Conservation (phyloP, 64 coral and sea anemone genomes). For the Acropora yongei region DNA sequence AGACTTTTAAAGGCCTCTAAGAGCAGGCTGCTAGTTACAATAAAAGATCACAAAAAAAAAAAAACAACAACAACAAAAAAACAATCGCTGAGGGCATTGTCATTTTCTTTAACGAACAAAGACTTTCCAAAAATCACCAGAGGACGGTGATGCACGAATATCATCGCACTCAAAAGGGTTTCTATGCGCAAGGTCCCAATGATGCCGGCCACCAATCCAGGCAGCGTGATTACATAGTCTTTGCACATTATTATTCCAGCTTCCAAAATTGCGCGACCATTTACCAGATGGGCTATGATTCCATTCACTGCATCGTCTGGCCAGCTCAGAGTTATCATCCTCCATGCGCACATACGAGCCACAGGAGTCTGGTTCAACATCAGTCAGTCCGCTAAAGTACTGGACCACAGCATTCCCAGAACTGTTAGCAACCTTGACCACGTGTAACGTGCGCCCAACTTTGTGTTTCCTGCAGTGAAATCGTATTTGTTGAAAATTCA, state of each 20-base stretch:
- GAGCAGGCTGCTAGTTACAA: background rate
- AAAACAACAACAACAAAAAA: too few relatives aligned
- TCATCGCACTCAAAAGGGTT: too few relatives aligned
- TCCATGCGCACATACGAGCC: background rate
- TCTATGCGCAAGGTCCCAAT: too few relatives aligned
- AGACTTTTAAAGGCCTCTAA: background rate
- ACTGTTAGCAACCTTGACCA: background rate
- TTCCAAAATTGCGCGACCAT: too few relatives aligned
- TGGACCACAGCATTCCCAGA: constrained; percentile 5
- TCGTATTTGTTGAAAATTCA: too few relatives aligned
- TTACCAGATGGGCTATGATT: background rate
- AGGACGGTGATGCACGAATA: too few relatives aligned
- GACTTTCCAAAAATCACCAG: too few relatives aligned
- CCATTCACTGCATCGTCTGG: background rate
- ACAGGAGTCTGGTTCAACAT: background rate
- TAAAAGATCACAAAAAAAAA: too few relatives aligned
- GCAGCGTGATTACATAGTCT: background rate
- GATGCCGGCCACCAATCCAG: too few relatives aligned
- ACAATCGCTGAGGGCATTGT: too few relatives aligned
- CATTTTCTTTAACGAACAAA: too few relatives aligned
- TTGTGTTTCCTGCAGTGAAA: constrained; percentile 17
- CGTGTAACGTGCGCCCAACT: constrained; percentile 27
- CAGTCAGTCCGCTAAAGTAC: constrained; percentile 8
- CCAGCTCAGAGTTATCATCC: background rate
- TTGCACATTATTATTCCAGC: too few relatives aligned